Conservation (phyloP, 2,113 vertebrate species). For the Zapus hudsonius region DNA sequence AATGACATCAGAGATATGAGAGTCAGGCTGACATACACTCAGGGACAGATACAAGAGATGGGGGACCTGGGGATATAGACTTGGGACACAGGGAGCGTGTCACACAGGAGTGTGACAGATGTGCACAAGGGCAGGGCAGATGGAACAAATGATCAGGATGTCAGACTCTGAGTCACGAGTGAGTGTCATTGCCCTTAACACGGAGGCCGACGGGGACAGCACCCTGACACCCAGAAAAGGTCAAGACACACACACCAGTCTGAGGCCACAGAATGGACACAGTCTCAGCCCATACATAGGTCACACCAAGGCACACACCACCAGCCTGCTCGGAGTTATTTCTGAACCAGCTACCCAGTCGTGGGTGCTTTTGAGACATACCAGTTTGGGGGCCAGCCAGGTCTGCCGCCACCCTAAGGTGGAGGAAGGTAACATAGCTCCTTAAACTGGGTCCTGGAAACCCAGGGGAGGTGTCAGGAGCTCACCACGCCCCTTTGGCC, state of each 20-base stretch:
- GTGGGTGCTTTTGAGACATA: neutral
- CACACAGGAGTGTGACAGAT: neutral
- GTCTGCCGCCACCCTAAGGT: slow-evolving; percentile 56
- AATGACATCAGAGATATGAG: neutral
- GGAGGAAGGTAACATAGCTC: neutral
- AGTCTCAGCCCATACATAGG: no score
- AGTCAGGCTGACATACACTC: no score
- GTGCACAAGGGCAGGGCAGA: no score
- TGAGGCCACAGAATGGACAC: no score
- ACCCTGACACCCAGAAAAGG: neutral
- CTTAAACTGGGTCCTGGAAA: neutral
- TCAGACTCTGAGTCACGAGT: no score
- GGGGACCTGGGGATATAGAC: no score
- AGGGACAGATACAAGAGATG: neutral
- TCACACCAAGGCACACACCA: neutral
- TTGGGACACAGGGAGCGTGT: neutral
- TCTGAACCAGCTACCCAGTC: neutral
- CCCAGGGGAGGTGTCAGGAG: neutral
- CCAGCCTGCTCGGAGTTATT: neutral
- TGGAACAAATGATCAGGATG: neutral
- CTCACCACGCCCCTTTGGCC: rapidly evolving
- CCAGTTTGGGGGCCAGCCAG: neutral
- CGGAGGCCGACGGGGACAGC: neutral
- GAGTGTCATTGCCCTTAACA: neutral
- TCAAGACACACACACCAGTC: neutral